Conservation (phyloP, 1,140 invertebrate genomes). For the Macrobrachium rosenbergii region DNA sequence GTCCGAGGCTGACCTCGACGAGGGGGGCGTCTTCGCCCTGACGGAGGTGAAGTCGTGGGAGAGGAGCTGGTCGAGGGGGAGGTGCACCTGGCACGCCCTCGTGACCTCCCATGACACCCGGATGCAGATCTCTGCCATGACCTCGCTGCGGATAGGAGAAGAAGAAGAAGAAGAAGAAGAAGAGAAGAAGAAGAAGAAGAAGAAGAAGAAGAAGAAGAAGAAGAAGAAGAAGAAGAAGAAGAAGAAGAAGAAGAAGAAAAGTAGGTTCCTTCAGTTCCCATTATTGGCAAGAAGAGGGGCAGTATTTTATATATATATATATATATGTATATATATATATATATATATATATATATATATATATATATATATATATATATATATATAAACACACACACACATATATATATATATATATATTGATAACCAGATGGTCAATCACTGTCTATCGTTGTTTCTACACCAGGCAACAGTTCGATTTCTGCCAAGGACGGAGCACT, state of each 20-base stretch:
- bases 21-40: background rate
- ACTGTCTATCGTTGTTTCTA: no score
- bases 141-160: background rate
- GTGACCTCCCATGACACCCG: conserved; percentile 62
- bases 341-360: no score
- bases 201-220: no score
- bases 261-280: background rate
- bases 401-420: no score
- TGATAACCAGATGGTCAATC: no score
- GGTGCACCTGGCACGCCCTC: conserved; percentile 52
- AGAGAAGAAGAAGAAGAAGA: background rate
- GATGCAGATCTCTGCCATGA: conserved; percentile 49
- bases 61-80: conserved; percentile 44
- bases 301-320: no score
- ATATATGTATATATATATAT: no score
- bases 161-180: background rate
- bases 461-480: no score
- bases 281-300: background rate
- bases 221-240: background rate
- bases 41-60: conserved; percentile 1
- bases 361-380: no score
- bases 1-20: background rate
- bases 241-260: background rate
- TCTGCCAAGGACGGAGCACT: no score
- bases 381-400: no score